phyloP scores from a whole-genome alignment of 2,797 vertebrate genomes.

The Xerus rutilus region DNA sequence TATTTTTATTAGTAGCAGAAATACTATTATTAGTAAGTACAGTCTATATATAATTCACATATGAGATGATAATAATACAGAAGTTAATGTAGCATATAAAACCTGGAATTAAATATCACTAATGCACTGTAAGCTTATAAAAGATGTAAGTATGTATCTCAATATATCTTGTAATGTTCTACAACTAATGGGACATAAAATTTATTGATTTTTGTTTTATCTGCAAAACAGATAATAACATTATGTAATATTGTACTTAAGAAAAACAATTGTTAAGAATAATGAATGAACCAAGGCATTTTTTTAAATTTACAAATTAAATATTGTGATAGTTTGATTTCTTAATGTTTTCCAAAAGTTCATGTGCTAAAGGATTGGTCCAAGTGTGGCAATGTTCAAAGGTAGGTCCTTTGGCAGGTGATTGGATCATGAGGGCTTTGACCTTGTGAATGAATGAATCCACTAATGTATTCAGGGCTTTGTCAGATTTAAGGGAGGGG shows the following conservation, averaged over 20 bases:
- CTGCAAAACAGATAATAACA: neutral
- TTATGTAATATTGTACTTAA: neutral
- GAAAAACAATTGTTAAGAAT: neutral
- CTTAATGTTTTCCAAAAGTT: neutral
- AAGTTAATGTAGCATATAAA: constrained; percentile 7
- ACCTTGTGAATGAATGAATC: neutral
- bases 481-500: neutral
- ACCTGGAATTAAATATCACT: constrained; percentile 4
- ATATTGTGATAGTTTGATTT: neutral
- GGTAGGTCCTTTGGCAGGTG: neutral
- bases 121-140: neutral
- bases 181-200: neutral
- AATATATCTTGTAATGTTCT: neutral
- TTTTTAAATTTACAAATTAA: neutral
- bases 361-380: neutral
- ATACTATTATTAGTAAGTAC: neutral
- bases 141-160: neutral
- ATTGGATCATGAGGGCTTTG: neutral
- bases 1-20: neutral
- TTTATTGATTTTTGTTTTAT: constrained; percentile 47
- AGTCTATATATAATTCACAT: neutral
- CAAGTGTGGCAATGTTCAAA: neutral
- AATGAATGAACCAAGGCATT: neutral
- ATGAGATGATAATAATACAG: neutral
- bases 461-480: neutral